phyloP scores from a whole-genome alignment of 2,113 vertebrate genomes.

The Haemorhous mexicanus region DNA sequence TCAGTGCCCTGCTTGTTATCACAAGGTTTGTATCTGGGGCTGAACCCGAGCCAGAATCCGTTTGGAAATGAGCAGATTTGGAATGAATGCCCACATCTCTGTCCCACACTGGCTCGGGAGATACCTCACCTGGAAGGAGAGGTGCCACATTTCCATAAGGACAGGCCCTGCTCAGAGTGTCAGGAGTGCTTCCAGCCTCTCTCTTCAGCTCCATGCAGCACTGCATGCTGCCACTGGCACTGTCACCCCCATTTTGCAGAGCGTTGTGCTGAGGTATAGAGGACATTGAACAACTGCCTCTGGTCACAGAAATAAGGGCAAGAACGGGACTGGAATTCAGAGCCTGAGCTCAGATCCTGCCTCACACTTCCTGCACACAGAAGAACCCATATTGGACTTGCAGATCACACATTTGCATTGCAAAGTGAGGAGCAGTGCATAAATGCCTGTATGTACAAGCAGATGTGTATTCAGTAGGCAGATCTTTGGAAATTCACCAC shows the following conservation, averaged over 20 bases:
- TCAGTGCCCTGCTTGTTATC: not conserved
- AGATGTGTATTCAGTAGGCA: not conserved
- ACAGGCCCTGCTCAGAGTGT: not conserved
- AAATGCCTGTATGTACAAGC: not conserved
- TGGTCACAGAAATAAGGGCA: not conserved
- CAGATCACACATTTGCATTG: constrained; percentile 20
- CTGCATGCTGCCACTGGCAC: not conserved
- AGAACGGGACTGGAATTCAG: not conserved
- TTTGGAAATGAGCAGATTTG: not conserved
- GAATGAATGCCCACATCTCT: not conserved
- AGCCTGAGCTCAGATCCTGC: not conserved
- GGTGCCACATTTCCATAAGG: not conserved
- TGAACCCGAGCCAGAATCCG: not conserved
- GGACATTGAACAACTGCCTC: not conserved
- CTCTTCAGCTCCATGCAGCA: not conserved
- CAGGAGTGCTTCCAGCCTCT: not conserved
- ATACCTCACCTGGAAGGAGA: not conserved
- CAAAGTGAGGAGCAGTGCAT: not conserved
- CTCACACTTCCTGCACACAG: not conserved
- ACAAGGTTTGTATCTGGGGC: not conserved
- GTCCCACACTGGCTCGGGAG: fast-evolving
- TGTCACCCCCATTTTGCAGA: not conserved
- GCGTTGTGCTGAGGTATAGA: not conserved
- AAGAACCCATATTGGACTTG: not conserved
- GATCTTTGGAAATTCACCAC: not conserved